phyloP scores from a whole-genome alignment of 2,113 vertebrate species.

The Myotis davidii region DNA sequence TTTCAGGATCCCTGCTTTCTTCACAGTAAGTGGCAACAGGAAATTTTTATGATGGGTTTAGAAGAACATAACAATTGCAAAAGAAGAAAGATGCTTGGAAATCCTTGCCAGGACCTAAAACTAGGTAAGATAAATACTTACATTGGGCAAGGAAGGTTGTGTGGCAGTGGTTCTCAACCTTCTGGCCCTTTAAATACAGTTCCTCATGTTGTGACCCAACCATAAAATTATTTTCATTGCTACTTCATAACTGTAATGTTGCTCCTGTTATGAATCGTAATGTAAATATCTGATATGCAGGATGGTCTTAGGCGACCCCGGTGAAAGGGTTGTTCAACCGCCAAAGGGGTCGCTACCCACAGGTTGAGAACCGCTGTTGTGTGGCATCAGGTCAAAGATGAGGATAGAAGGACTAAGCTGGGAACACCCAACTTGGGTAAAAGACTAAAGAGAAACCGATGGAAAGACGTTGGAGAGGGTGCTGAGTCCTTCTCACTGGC shows the following conservation, averaged over 20 bases:
- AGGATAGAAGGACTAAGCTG: background rate
- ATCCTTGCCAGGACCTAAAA: background rate
- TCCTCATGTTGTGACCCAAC: no score
- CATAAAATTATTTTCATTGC: no score
- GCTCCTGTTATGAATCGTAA: no score
- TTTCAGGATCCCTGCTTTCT: background rate
- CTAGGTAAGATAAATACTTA: no score
- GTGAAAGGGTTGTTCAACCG: no score
- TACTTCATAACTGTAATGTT: no score
- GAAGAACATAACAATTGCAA: no score
- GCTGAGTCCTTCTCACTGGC: background rate
- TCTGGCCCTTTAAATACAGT: no score
- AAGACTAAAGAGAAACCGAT: background rate
- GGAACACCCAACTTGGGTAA: background rate
- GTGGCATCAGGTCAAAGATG: accelerated
- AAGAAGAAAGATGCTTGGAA: background rate
- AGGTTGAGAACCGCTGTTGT: no score
- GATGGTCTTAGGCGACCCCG: no score
- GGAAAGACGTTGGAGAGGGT: accelerated
- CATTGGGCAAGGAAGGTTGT: accelerated
- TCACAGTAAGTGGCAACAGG: background rate
- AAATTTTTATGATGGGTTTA: background rate
- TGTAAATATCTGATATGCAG: no score
- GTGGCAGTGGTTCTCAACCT: background rate
- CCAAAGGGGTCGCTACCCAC: no score